These are phyloP conservation scores for Holotrichia oblita DNA, from an alignment of 1,140 invertebrate genomes.

Conservation along the genomic window DNA sequence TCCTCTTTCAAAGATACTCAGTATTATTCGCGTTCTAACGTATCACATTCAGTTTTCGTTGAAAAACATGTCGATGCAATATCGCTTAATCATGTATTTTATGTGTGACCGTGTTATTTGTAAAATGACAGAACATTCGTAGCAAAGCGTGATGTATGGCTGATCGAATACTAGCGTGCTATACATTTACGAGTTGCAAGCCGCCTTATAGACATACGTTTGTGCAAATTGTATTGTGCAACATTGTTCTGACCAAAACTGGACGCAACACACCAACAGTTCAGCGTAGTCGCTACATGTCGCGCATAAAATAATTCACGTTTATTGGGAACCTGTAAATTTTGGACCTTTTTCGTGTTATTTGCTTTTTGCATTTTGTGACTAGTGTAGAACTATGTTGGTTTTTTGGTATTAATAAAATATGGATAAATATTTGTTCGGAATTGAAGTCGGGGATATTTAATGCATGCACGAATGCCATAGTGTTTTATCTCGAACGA, in stretches of 20 bases:
- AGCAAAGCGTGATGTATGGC: conserved; percentile 30
- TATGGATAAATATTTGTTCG: too few species aligned
- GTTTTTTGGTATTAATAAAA: neutral
- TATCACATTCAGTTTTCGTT: neutral
- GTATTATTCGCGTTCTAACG: too few species aligned
- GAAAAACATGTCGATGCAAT: conserved; percentile 30
- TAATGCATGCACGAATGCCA: too few species aligned
- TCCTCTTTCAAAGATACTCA: too few species aligned
- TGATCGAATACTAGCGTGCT: neutral
- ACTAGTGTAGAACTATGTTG: neutral
- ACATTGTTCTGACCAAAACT: neutral
- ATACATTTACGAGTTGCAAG: neutral
- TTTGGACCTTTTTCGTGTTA: neutral
- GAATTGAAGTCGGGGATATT: too few species aligned
- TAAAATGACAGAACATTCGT: conserved; percentile 41
- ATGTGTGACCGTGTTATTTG: conserved; percentile 37
- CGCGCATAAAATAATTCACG: conserved; percentile 35
- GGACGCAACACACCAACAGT: neutral
- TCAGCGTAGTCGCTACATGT: neutral
- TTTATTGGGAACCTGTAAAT: conserved; percentile 34
- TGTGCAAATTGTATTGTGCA: conserved; percentile 38
- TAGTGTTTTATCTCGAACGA: too few species aligned
- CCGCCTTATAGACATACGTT: neutral
- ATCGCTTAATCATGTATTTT: conserved; percentile 40
- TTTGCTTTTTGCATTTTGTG: neutral